phyloP scores from a whole-genome alignment of 2,113 vertebrate species.

The Larimichthys polyactis region DNA sequence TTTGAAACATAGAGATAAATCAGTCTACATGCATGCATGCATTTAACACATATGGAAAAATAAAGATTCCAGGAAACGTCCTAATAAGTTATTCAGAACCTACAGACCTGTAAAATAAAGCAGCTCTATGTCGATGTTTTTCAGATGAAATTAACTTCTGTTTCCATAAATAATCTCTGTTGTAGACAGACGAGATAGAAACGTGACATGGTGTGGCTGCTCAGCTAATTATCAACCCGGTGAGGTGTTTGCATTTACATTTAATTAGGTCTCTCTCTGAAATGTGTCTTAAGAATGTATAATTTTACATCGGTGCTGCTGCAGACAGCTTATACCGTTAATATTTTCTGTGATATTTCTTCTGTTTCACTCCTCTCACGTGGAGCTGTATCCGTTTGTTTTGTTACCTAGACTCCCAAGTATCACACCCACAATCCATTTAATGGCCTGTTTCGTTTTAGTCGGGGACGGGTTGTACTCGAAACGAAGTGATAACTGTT shows the following conservation, averaged over 20 bases:
- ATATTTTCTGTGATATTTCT: not conserved
- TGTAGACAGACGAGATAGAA: not conserved
- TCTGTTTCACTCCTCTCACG: not conserved
- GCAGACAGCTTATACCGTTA: not conserved
- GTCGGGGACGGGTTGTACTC: not conserved
- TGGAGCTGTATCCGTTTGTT: conserved; percentile 5
- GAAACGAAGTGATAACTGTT: not conserved
- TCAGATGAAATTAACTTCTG: not conserved
- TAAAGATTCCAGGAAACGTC: not conserved
- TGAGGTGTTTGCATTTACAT: not conserved
- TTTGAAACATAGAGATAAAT: not conserved
- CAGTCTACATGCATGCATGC: no score
- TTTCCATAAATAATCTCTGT: not conserved
- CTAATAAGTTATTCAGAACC: not conserved
- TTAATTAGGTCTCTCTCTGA: not conserved
- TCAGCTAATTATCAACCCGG: not conserved
- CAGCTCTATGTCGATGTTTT: not conserved
- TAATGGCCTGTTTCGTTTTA: not conserved
- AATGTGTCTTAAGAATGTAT: not conserved
- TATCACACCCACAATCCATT: conserved; percentile 18
- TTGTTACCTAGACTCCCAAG: not conserved
- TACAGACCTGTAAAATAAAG: not conserved
- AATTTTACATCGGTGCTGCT: conserved; percentile 28
- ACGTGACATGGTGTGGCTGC: not conserved
- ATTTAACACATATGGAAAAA: no score